These are phyloP conservation scores for Hassar affinis DNA, from an alignment of 2,113 vertebrate species.

Conservation along the genomic window DNA sequence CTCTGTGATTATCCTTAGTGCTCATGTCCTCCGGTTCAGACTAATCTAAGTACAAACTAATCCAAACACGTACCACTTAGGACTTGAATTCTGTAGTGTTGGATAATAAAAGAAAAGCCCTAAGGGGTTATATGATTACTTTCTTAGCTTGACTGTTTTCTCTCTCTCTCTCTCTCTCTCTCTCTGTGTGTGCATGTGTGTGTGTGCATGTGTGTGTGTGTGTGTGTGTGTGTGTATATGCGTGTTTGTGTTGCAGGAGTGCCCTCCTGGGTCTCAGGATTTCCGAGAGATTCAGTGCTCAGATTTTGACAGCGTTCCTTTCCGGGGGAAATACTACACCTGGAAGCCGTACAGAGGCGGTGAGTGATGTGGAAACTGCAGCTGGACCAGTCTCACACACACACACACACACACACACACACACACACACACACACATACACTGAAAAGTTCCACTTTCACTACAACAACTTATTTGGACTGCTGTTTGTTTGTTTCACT, in stretches of 20 bases:
- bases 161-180: neutral
- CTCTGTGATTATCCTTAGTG: neutral
- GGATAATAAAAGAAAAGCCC: neutral
- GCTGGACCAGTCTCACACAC: neutral
- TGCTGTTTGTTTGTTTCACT: neutral
- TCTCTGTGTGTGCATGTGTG: slow-evolving; percentile 21
- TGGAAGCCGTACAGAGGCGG: slow-evolving; percentile 96
- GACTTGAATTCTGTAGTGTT: neutral
- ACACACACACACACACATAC: neutral
- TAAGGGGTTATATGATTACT: neutral
- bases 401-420: slow-evolving; percentile 14
- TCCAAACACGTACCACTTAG: neutral
- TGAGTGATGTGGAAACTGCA: slow-evolving; percentile 62
- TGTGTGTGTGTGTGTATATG: slow-evolving; percentile 33
- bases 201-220: neutral
- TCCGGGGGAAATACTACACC: slow-evolving; percentile 94
- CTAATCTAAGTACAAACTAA: neutral
- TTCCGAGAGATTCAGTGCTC: slow-evolving; percentile 94
- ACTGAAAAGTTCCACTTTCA: neutral
- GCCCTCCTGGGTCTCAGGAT: slow-evolving; percentile 85
- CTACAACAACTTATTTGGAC: neutral
- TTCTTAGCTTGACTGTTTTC: neutral
- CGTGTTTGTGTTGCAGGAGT: slow-evolving; percentile 77
- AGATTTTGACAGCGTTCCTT: slow-evolving; percentile 88
- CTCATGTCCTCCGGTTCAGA: neutral